phyloP scores from a whole-genome alignment of 2,113 vertebrate genomes.

The Octodon degus region DNA sequence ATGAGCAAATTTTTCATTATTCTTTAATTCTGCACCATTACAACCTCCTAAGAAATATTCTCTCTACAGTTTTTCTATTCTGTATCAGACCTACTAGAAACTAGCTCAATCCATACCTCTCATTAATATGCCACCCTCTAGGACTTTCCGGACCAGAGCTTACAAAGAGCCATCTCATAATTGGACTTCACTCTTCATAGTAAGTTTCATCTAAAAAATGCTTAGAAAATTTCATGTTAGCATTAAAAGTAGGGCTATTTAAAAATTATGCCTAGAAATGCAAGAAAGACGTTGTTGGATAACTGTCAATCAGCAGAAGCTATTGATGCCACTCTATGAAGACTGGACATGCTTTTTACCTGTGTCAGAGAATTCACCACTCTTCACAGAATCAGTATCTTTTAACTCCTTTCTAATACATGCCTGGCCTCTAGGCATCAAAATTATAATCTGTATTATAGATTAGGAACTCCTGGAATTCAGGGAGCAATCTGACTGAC shows the following conservation, averaged over 20 bases:
- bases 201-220: not conserved
- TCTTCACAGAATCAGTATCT: not conserved
- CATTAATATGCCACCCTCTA: not conserved
- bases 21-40: not conserved
- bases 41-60: not conserved
- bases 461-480: not conserved
- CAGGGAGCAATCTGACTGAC: not conserved
- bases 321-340: not conserved
- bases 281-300: not conserved
- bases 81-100: not conserved
- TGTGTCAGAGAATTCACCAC: not conserved
- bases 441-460: not conserved
- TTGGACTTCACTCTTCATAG: not conserved
- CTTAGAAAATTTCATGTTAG: not conserved
- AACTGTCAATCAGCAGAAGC: not conserved
- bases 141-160: not conserved
- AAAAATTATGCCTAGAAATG: not conserved
- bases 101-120: not conserved
- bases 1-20: not conserved
- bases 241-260: not conserved
- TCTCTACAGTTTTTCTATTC: not conserved
- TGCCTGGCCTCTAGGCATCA: not conserved
- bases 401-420: not conserved
- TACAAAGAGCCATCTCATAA: not conserved
- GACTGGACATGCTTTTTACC: not conserved